A percentile compares a stretch with the other conserved stretches of the same genome.
Evolutionary conservation across 2,797 vertebrate species (phyloP).

Genomic region (Podarcis lilfordi): DNA sequence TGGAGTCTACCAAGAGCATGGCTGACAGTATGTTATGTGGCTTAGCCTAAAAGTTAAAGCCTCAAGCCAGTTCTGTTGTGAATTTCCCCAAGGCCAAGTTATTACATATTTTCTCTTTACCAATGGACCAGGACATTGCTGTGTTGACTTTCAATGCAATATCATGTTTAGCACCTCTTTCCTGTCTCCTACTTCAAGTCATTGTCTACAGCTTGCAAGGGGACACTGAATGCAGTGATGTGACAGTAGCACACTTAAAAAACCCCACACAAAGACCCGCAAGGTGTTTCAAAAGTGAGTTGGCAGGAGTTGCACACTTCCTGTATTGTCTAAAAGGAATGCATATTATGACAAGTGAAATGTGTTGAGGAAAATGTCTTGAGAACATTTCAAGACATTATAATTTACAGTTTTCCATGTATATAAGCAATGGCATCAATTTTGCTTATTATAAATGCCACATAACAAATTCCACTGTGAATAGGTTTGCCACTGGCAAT

Average conservation of each 20-base stretch:
- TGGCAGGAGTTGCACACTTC: too few relatives aligned
- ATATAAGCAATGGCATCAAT: conserved; percentile 10
- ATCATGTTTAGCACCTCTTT: background rate
- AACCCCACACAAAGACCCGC: too few relatives aligned
- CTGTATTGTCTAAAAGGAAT: conserved; percentile 11
- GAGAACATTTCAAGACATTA: background rate
- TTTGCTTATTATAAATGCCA: background rate
- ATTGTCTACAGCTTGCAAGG: background rate
- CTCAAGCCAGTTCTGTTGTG: conserved; percentile 46
- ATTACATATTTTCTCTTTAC: background rate
- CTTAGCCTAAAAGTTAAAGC: background rate
- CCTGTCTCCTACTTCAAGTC: background rate
- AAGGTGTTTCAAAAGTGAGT: background rate
- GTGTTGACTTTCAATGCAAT: background rate
- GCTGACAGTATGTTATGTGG: background rate
- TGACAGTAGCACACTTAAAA: background rate
- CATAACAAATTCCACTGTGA: background rate
- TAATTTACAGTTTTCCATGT: background rate
- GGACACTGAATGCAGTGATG: background rate
- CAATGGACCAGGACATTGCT: background rate
- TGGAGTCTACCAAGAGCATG: background rate
- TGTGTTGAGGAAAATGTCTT: background rate
- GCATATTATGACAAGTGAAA: background rate
- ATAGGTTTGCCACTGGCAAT: conserved; percentile 13
- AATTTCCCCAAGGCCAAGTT: conserved; percentile 22